A percentile compares a stretch with the other conserved stretches of the same genome.
Conservation (phyloP, 2,888 invertebrate species). For the Mechanitis mazaeus region DNA sequence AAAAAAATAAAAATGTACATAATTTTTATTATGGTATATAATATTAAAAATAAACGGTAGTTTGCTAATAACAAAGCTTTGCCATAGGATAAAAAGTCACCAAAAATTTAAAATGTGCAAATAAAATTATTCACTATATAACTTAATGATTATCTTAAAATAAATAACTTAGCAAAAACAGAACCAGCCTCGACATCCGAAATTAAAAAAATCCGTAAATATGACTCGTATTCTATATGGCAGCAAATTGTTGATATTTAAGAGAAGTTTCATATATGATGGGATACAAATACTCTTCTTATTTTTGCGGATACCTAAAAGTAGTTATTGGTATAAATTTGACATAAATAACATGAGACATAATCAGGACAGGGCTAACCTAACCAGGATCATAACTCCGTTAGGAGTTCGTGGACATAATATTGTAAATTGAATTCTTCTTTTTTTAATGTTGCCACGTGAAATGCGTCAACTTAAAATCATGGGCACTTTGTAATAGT, state of each 20-base stretch:
- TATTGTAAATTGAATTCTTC: too few species aligned
- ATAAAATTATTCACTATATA: neutral
- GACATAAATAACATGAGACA: neutral
- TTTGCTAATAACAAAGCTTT: slow-evolving; percentile 6
- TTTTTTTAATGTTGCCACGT: too few species aligned
- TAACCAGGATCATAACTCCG: too few species aligned
- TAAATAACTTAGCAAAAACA: slow-evolving; percentile 52
- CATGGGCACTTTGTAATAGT: too few species aligned
- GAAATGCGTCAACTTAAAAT: too few species aligned
- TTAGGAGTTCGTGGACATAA: too few species aligned
- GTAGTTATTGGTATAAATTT: neutral
- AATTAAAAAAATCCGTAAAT: slow-evolving; percentile 66
- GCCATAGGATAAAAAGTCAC: slow-evolving; percentile 6
- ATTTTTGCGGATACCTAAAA: slow-evolving; percentile 65
- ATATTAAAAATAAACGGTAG: slow-evolving; percentile 14
- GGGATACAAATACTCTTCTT: slow-evolving; percentile 61
- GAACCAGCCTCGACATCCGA: slow-evolving; percentile 66
- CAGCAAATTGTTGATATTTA: slow-evolving; percentile 58
- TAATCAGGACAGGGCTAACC: too few species aligned
- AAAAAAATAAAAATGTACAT: neutral
- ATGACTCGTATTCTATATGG: slow-evolving; percentile 65
- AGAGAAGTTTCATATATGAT: slow-evolving; percentile 55
- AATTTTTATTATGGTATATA: too few species aligned
- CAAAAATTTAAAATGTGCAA: slow-evolving; percentile 6
- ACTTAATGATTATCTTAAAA: slow-evolving; percentile 4